Conservation (phyloP, 2,888 invertebrate species). For the Lasioglossum lativentre region DNA sequence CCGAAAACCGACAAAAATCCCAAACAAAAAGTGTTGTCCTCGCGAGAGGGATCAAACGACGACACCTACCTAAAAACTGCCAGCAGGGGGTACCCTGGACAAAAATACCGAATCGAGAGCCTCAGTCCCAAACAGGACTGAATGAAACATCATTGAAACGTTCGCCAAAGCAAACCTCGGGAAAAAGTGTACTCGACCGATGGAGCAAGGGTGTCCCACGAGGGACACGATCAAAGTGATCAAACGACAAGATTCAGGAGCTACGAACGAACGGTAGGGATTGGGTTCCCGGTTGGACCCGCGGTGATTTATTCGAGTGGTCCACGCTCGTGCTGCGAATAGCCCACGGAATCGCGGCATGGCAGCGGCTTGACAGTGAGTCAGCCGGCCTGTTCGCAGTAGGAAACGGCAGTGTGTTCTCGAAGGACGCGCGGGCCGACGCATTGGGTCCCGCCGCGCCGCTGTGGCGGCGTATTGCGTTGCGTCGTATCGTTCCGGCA, state of each 20-base stretch:
- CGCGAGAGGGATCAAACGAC: not conserved
- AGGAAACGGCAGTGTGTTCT: conserved; percentile 73
- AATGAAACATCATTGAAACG: not conserved
- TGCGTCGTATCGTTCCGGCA: conserved; percentile 40
- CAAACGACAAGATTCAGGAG: conserved; percentile 34
- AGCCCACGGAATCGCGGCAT: conserved; percentile 77
- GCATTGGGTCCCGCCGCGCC: conserved; percentile 22
- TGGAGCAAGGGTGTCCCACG: not conserved
- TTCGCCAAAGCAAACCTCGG: not conserved
- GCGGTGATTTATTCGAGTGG: conserved; percentile 67
- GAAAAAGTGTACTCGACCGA: conserved; percentile 2
- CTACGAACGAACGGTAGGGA: conserved; percentile 36
- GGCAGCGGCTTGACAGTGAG: conserved; percentile 64
- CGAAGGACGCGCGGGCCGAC: conserved; percentile 69
- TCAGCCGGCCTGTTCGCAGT: conserved; percentile 71
- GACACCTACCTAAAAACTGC: not conserved
- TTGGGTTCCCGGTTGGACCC: conserved; percentile 25
- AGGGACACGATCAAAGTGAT: conserved; percentile 18
- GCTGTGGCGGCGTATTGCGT: not conserved
- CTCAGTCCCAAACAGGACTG: not conserved
- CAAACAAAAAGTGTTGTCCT: not conserved
- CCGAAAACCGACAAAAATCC: not conserved
- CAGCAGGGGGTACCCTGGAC: not conserved
- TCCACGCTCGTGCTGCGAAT: conserved; percentile 74
- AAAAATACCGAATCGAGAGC: not conserved